Base-by-base conservation (phyloP, 1,140 invertebrate genomes). In the Andrena cerasifolii region DNA sequence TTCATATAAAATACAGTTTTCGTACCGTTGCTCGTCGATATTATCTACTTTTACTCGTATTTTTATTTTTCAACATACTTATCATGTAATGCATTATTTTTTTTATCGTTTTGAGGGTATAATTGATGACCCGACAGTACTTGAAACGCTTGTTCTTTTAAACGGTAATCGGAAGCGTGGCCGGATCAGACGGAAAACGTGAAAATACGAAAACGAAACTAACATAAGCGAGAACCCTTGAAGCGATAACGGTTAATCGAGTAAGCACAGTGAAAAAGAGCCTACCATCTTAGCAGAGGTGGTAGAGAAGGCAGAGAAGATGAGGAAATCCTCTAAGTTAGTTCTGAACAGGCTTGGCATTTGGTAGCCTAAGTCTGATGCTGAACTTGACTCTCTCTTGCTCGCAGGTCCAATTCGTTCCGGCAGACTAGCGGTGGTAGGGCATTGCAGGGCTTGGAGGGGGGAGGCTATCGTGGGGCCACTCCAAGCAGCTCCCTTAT, bases 331-430 rank as follows among this genome's bases (percentile, higher is more conserved):
- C 74, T 72, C 80, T 77, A 79, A 75, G 76, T 51, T 83, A 79
- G 78, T 85, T 83, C 71, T 83, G 47, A 65, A 79, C 73, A 80
- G 87, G 86, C 87, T 90, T 90, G 84, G 87, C 83, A 88, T 85
- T 86, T 83, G 85, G 89, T 90, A 90, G 89, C 87, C 87, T 87
- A 92, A 90, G 91, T 93, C 91, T 92, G 91, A 92, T 92, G 91
- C 88, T 92, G 91, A 93, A 93, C 92, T 93, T 93, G 92, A 92
- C 91, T 93, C 91, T 95, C 95, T 95, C 95, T 95, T 95, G 94
- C 95, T 95, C 94, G 94, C 95, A 96, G 96, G 95, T 96, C 95
- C 94, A 96, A 96, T 93, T 96, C 96, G 93, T 96, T 96, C 94
- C 95, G 95, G 93, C 95, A 96, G 94, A 93, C 91, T 92, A 93